These are phyloP conservation scores for Phalacrocorax brasilianus DNA, from an alignment of 2,113 vertebrate genomes.

Conservation along the genomic window DNA sequence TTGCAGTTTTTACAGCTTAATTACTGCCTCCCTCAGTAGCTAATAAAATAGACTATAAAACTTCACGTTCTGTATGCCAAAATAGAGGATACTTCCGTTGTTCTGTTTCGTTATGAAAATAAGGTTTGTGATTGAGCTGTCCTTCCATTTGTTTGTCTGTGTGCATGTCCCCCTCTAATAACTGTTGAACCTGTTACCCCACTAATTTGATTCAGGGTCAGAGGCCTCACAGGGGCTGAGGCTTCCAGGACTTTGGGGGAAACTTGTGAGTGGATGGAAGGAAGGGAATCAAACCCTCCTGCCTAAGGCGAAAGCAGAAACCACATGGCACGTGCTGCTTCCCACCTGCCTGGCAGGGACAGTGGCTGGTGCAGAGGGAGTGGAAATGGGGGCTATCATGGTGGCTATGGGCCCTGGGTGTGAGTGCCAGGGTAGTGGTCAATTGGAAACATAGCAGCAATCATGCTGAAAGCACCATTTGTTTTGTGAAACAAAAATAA, in stretches of 20 bases:
- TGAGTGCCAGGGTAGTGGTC: background rate
- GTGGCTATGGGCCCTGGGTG: background rate
- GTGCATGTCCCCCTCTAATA: background rate
- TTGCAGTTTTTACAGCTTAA: background rate
- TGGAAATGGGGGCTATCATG: accelerated
- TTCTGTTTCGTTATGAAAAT: background rate
- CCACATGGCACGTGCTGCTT: background rate
- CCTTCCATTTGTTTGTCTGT: background rate
- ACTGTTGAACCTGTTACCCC: background rate
- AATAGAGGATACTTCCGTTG: background rate
- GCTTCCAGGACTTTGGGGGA: background rate
- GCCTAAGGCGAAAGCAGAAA: background rate
- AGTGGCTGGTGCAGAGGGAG: background rate
- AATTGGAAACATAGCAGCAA: background rate
- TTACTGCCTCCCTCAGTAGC: conserved; percentile 2
- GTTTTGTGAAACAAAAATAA: background rate
- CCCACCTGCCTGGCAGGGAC: background rate
- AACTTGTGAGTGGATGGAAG: background rate
- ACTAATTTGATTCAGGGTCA: background rate
- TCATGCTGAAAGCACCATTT: background rate
- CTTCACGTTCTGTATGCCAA: background rate
- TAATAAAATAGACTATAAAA: conserved; percentile 30
- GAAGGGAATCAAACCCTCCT: background rate
- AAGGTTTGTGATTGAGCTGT: background rate
- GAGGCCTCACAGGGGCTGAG: background rate